Percentiles rank a stretch among this genome's conserved stretches.
Conservation (phyloP, 1,140 invertebrate species). For the Drusus annulatus region DNA sequence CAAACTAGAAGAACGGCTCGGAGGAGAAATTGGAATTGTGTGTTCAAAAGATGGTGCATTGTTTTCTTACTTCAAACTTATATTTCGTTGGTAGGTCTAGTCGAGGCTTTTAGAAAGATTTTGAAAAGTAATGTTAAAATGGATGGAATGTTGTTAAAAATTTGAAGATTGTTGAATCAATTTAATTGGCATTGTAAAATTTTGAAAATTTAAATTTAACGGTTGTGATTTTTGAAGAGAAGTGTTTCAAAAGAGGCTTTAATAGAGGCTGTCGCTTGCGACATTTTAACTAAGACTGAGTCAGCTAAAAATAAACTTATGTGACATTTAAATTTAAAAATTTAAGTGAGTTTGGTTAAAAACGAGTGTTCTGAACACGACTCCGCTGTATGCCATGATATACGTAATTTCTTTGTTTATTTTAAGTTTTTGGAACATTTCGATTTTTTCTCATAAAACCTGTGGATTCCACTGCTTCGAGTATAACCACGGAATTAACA, state of each 20-base stretch:
- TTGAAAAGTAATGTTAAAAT: constrained; percentile 23
- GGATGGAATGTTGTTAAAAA: neutral
- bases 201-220: constrained; percentile 6
- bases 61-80: constrained; percentile 15
- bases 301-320: constrained; percentile 32
- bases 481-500: too few relatives aligned
- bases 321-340: constrained; percentile 3
- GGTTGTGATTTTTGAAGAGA: constrained; percentile 25
- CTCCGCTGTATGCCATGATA: constrained; percentile 26
- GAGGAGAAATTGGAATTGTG: constrained; percentile 22
- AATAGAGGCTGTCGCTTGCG: constrained; percentile 23
- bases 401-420: constrained; percentile 12
- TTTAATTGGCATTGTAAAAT: constrained; percentile 23
- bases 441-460: neutral
- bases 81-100: constrained; percentile 15
- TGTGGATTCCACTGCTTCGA: too few relatives aligned
- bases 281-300: constrained; percentile 30
- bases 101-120: constrained; percentile 6
- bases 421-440: constrained; percentile 24
- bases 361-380: constrained; percentile 12
- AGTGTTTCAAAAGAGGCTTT: constrained; percentile 32
- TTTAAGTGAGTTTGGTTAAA: constrained; percentile 7
- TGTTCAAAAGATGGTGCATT: constrained; percentile 37
- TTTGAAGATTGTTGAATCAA: constrained; percentile 4
- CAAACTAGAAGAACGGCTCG: neutral